phyloP scores from a whole-genome alignment of 2,888 invertebrate genomes.

The Sisyra terminalis region DNA sequence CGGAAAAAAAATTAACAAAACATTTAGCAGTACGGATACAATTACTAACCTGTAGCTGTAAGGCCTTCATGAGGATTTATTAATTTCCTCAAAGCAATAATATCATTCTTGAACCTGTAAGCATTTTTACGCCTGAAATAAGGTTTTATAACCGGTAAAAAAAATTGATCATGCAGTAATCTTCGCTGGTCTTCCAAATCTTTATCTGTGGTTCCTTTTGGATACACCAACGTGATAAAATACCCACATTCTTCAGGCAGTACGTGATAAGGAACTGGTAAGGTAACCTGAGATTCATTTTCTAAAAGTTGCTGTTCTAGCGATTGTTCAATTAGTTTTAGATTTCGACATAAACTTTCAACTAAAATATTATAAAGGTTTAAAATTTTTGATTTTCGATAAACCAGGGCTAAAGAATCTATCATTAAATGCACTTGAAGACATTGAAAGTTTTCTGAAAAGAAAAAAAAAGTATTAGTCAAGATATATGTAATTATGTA shows the following conservation, averaged over 20 bases:
- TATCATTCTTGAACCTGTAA: constrained; percentile 33
- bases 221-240: constrained; percentile 58
- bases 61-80: constrained; percentile 60
- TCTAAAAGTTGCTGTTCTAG: constrained; percentile 5
- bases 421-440: constrained; percentile 46
- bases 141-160: constrained; percentile 50
- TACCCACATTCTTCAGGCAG: constrained; percentile 54
- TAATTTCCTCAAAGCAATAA: constrained; percentile 30
- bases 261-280: constrained; percentile 60
- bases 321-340: constrained; percentile 42
- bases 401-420: constrained; percentile 56
- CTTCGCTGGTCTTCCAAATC: constrained; percentile 45
- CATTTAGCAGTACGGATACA: not conserved
- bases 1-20: not conserved
- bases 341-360: constrained; percentile 54
- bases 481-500: constrained; percentile 7
- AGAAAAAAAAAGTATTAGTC: constrained; percentile 15
- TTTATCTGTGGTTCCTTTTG: constrained; percentile 46
- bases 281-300: constrained; percentile 16
- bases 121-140: constrained; percentile 59
- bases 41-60: constrained; percentile 22
- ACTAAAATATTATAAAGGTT: constrained; percentile 57
- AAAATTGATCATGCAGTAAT: constrained; percentile 52
- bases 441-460: constrained; percentile 24
- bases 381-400: constrained; percentile 41